Conservation (phyloP, 2,113 vertebrate genomes). For the Parus major region DNA sequence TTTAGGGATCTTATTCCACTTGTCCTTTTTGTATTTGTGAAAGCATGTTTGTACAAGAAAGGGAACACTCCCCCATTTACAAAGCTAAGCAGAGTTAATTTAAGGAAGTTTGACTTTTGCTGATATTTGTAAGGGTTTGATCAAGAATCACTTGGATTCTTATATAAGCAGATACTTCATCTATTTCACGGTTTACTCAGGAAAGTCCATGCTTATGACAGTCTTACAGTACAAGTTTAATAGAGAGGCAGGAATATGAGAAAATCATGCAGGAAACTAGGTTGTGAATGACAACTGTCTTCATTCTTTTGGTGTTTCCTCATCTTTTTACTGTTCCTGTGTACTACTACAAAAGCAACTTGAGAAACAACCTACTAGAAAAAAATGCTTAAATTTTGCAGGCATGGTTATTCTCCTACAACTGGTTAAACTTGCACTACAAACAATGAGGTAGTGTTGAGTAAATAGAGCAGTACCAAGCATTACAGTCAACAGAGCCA, state of each 20-base stretch:
- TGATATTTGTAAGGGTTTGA: neutral
- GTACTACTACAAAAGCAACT: neutral
- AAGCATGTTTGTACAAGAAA: neutral
- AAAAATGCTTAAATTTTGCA: neutral
- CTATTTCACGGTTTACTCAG: neutral
- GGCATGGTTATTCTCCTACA: neutral
- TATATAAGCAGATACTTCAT: neutral
- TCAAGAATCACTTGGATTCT: neutral
- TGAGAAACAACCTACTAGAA: neutral
- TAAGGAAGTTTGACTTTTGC: neutral
- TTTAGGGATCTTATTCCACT: neutral
- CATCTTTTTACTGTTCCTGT: neutral
- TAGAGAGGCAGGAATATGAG: neutral
- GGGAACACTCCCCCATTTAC: neutral
- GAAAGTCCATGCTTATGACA: neutral
- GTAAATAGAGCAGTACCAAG: conserved; percentile 59
- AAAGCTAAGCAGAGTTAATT: neutral
- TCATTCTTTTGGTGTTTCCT: neutral
- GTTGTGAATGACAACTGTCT: neutral
- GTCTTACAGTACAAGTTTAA: neutral
- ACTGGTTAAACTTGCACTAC: conserved; percentile 55
- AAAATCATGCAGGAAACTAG: neutral
- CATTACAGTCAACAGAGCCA: conserved; percentile 66
- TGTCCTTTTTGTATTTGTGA: neutral
- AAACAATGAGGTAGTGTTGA: conserved; percentile 72